Conservation (phyloP, 2,888 invertebrate genomes). For the Drosophila histrio region DNA sequence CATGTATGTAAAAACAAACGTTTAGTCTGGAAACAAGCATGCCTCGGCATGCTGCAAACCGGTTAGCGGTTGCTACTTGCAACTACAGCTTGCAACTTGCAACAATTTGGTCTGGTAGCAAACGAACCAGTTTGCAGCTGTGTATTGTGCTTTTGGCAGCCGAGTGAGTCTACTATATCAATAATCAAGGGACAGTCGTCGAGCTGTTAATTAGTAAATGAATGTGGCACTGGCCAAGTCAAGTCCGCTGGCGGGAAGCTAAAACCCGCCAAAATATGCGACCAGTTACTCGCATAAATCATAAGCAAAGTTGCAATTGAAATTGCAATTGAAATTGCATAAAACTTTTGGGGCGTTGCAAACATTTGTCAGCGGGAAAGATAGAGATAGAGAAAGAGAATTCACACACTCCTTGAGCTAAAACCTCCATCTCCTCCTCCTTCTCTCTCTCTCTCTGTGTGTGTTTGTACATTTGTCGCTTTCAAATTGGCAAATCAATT, state of each 20-base stretch:
- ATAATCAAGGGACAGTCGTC: conserved; percentile 74
- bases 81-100: conserved; percentile 16
- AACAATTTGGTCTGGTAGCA: conserved; percentile 28
- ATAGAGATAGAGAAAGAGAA: not conserved
- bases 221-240: conserved; percentile 27
- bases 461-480: conserved; percentile 34
- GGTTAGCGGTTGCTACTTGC: conserved; percentile 48
- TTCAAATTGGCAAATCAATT: conserved; percentile 76
- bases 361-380: conserved; percentile 66
- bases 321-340: conserved; percentile 38
- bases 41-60: conserved; percentile 38
- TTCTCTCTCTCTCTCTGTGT: no score
- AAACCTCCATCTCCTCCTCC: no score
- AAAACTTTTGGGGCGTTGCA: conserved; percentile 52
- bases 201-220: conserved; percentile 64
- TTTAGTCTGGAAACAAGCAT: conserved; percentile 56
- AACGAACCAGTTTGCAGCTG: conserved; percentile 76
- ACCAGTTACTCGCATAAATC: conserved; percentile 16
- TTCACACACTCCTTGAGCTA: conserved; percentile 13
- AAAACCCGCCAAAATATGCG: conserved; percentile 42
- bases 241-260: conserved; percentile 7
- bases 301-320: conserved; percentile 20
- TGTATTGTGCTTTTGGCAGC: not conserved
- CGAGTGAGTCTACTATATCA: conserved; percentile 40
- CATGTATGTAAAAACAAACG: conserved; percentile 50